phyloP scores from a whole-genome alignment of 2,888 invertebrate species.

The Metacarcinus magister region DNA sequence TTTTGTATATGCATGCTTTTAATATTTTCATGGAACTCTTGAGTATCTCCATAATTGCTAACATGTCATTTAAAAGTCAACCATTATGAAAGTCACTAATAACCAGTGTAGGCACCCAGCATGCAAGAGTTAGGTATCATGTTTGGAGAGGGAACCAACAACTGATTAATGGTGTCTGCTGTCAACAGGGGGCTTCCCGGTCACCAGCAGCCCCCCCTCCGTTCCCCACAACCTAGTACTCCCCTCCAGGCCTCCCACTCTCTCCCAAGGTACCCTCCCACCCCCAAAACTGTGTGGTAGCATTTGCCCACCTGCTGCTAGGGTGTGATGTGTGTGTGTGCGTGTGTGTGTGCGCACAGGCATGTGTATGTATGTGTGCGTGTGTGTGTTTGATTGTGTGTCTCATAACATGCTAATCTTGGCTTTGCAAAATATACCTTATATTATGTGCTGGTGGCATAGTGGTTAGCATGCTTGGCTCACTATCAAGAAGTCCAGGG shows the following conservation, averaged over 20 bases:
- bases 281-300: neutral
- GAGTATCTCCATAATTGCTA: neutral
- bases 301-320: constrained; percentile 5
- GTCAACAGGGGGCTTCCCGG: constrained; percentile 78
- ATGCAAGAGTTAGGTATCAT: neutral
- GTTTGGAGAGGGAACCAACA: neutral
- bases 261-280: constrained; percentile 75
- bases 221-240: constrained; percentile 78
- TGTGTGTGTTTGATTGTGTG: neutral
- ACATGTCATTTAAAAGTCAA: neutral
- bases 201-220: constrained; percentile 79
- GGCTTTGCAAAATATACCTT: neutral
- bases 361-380: constrained; percentile 21
- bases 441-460: neutral
- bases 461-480: neutral
- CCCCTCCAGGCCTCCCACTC: constrained; percentile 76
- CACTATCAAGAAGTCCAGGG: neutral
- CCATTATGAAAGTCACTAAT: neutral
- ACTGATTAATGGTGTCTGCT: constrained; percentile 61
- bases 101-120: neutral
- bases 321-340: neutral
- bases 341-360: neutral
- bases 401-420: neutral
- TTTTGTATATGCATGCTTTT: neutral
- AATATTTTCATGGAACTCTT: neutral